Conservation (phyloP, 2,888 invertebrate genomes). For the Neoaliturus tenellus region DNA sequence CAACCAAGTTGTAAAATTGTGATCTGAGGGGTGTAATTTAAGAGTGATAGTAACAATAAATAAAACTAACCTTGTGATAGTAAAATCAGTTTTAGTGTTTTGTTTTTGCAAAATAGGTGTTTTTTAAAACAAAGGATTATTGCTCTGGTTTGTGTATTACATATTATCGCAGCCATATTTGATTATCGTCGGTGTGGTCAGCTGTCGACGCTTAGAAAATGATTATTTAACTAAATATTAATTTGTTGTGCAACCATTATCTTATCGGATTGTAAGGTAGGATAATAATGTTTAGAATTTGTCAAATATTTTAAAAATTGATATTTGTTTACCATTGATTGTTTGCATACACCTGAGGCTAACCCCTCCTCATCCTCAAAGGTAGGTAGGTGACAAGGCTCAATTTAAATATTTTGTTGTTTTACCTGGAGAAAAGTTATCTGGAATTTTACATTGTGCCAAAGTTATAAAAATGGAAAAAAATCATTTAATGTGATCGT, state of each 20-base stretch:
- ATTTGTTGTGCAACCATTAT: neutral
- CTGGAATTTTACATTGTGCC: no score
- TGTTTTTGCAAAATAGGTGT: neutral
- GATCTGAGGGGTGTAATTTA: no score
- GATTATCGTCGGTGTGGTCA: conserved; percentile 59
- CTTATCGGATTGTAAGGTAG: conserved; percentile 8
- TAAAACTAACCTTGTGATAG: neutral
- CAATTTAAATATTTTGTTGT: conserved; percentile 44
- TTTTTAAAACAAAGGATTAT: neutral
- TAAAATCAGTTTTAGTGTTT: neutral
- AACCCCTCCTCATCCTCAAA: conserved; percentile 24
- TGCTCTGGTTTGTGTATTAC: conserved; percentile 53
- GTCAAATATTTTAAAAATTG: neutral
- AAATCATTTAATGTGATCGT: no score
- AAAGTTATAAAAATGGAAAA: no score
- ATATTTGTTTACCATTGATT: neutral
- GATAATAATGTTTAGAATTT: neutral
- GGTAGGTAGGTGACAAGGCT: conserved; percentile 52
- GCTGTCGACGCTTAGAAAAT: conserved; percentile 43
- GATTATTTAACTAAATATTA: conserved; percentile 33
- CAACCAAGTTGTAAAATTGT: neutral
- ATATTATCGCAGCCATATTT: conserved; percentile 58
- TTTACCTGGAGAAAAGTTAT: conserved; percentile 8
- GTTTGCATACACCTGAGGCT: conserved; percentile 12
- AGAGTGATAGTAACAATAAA: no score